Evolutionary conservation across 2,113 vertebrate species (phyloP).

Genomic region (Mesembrinibis cayennensis): DNA sequence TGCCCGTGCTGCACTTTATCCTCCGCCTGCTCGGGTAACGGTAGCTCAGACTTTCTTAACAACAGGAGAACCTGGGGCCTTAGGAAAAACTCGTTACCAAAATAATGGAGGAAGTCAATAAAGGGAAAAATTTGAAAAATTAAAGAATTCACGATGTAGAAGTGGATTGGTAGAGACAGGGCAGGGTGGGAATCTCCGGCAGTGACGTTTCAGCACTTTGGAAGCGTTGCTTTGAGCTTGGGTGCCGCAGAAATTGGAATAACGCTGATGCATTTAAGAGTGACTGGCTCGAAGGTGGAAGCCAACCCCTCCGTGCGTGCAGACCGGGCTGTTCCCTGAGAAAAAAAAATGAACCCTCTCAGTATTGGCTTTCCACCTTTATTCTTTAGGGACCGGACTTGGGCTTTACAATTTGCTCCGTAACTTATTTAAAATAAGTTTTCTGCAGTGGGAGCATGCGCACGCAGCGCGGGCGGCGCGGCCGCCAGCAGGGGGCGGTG

Average conservation of each 20-base stretch:
- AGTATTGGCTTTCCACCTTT: rapidly evolving
- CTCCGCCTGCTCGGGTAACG: not conserved
- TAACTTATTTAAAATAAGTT: not conserved
- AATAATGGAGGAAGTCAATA: not conserved
- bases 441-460: not conserved
- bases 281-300: too few relatives aligned
- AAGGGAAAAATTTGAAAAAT: not conserved
- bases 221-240: not conserved
- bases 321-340: too few relatives aligned
- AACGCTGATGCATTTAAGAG: too few relatives aligned
- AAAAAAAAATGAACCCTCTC: too few relatives aligned
- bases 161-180: not conserved
- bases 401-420: not conserved
- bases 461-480: too few relatives aligned
- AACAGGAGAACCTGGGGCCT: too few relatives aligned
- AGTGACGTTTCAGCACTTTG: too few relatives aligned
- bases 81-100: too few relatives aligned
- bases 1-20: too few relatives aligned
- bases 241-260: not conserved
- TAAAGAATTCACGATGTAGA: not conserved
- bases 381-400: too few relatives aligned
- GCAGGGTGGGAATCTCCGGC: not conserved
- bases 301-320: too few relatives aligned
- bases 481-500: not conserved
- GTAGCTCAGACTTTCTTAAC: not conserved